A percentile compares a stretch with the other conserved stretches of the same genome.
phyloP scores from a whole-genome alignment of 2,113 vertebrate genomes.

The Gambusia holbrooki region DNA sequence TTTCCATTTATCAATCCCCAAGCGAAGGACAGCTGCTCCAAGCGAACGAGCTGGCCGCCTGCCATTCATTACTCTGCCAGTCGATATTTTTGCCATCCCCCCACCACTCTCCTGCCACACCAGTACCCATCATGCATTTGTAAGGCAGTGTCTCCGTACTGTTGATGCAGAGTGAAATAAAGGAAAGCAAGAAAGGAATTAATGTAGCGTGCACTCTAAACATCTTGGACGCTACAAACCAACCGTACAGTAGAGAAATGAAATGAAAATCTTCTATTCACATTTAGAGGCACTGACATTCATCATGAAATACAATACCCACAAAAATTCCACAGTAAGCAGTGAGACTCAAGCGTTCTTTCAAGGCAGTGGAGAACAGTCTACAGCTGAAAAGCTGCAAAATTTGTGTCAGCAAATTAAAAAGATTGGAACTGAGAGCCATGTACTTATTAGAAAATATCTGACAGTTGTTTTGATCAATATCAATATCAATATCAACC shows the following conservation, averaged over 20 bases:
- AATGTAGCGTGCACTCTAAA: neutral
- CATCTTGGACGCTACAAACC: neutral
- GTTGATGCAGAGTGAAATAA: constrained; percentile 44
- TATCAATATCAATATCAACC: neutral
- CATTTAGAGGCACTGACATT: constrained; percentile 4
- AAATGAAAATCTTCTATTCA: constrained; percentile 8
- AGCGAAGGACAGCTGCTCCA: constrained; percentile 53
- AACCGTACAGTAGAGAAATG: neutral
- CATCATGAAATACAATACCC: constrained; percentile 27
- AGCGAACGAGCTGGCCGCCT: constrained; percentile 63
- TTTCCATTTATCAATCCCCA: constrained; percentile 49
- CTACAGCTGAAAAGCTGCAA: neutral
- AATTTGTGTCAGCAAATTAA: neutral
- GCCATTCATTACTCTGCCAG: constrained; percentile 63
- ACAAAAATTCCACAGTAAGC: constrained; percentile 16
- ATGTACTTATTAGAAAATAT: neutral
- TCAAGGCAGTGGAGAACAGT: neutral
- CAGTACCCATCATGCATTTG: constrained; percentile 67
- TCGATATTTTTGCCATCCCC: constrained; percentile 45
- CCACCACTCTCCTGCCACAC: constrained; percentile 5
- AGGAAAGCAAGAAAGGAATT: constrained; percentile 16
- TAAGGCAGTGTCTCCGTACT: constrained; percentile 47
- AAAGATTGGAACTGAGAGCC: neutral
- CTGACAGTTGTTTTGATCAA: neutral
- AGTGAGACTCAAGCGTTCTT: neutral